Evolutionary conservation across 2,888 invertebrate genomes (phyloP).

Genomic region (Luperina nickerlii): DNA sequence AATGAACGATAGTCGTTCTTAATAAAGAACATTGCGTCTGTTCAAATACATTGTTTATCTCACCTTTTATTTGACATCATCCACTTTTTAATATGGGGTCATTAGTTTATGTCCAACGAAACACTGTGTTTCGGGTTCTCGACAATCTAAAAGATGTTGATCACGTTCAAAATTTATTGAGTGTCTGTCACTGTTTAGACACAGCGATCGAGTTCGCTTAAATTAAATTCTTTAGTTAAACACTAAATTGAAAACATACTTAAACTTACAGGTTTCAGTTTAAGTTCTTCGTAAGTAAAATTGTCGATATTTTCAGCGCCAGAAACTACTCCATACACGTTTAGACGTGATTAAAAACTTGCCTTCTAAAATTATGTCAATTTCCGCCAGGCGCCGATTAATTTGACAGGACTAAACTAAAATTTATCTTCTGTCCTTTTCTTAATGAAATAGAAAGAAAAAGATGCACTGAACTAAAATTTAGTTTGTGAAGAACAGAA

Average conservation of each 20-base stretch:
- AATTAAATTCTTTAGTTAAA: background rate
- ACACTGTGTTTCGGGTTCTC: too few relatives aligned
- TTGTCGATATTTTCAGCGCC: background rate
- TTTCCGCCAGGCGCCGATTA: too few relatives aligned
- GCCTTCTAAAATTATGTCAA: too few relatives aligned
- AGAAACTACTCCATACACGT: too few relatives aligned
- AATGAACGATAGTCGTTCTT: too few relatives aligned
- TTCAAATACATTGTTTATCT: background rate
- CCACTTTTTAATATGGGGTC: background rate
- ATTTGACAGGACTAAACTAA: too few relatives aligned
- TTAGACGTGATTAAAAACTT: too few relatives aligned
- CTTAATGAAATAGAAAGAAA: too few relatives aligned
- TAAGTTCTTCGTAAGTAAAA: background rate
- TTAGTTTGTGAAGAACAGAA: too few relatives aligned
- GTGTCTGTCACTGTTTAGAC: background rate
- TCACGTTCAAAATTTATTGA: constrained; percentile 2
- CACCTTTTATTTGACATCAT: background rate
- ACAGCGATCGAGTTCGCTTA: background rate
- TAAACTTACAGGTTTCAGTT: background rate
- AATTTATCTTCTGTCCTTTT: too few relatives aligned
- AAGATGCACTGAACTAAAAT: too few relatives aligned
- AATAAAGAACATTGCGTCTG: background rate
- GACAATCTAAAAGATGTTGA: background rate
- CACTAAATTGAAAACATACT: background rate
- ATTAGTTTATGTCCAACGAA: background rate